These are phyloP conservation scores for Monodelphis domestica DNA, from an alignment of 2,797 vertebrate species.

Conservation along the genomic window DNA sequence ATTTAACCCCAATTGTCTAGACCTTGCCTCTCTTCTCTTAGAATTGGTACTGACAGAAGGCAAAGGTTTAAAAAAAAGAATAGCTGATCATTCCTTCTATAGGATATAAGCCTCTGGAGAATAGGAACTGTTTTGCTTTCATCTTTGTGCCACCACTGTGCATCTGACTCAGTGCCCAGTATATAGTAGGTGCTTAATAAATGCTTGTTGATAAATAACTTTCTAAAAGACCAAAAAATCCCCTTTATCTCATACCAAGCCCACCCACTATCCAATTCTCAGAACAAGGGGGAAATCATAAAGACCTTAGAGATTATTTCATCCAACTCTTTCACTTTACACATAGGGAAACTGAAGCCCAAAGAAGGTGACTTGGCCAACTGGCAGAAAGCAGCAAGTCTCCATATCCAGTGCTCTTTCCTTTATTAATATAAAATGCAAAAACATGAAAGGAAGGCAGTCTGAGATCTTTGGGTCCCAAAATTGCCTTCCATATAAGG, in stretches of 20 bases:
- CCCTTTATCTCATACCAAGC: neutral
- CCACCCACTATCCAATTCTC: neutral
- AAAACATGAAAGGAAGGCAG: neutral
- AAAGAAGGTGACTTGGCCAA: neutral
- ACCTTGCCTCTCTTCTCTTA: too few relatives aligned
- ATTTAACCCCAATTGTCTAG: neutral
- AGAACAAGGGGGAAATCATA: neutral
- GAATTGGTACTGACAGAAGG: too few relatives aligned
- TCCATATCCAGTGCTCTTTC: neutral
- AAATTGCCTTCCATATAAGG: constrained; percentile 36
- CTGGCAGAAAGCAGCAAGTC: neutral
- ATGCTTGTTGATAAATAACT: neutral
- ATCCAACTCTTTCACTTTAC: neutral
- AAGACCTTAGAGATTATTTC: neutral
- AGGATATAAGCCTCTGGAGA: neutral
- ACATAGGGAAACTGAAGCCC: neutral
- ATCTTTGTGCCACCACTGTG: neutral
- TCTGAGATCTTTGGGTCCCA: neutral
- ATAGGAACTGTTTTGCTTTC: neutral
- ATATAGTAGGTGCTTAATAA: neutral
- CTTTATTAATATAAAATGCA: neutral
- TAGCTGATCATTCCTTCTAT: neutral
- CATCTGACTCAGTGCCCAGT: neutral
- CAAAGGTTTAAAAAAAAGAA: neutral
- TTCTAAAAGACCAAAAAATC: neutral